Base-by-base conservation (phyloP, 2,113 vertebrate species). In the Sapayoa aenigma region DNA sequence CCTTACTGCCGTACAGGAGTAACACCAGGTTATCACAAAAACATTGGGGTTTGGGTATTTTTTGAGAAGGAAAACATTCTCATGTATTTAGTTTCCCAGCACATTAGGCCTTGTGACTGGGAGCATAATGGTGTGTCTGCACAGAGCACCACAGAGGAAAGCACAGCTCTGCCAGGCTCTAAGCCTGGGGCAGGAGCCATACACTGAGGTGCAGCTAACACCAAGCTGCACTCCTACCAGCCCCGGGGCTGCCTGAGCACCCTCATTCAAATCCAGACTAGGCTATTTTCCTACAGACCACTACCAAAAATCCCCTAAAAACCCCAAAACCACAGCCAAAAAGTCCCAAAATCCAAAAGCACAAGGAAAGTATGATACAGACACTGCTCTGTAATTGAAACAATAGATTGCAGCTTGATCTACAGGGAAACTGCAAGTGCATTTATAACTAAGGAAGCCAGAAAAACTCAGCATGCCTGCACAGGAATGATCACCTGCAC, bases 401-500 rank as follows among this genome's bases (percentile, higher is more conserved):
- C 13, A 39, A 8, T 4, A 53, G 30, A 11, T 23, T 5, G 1
- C 24, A 75, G 25, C 18, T 67, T 50, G 3, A 78, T 25, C 28
- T 55, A 24, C 2, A 68, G 8, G 25, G 79, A 80, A 68, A 84
- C 3, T 58, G 1, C 16, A 84, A 78, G 12, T 6, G 0, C 6
- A 18, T 24, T 75, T 78, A 18, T 50, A 82, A 68, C 46, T 84
- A 78, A 78, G 30, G 35, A 84, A 87, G 16, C 20, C 35, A 85
- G 41, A 60, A 8, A 89, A 84, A 75, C 16, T 80, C 42, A 74
- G 60, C 6, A 52, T 47, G 91, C 21, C 16, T 63, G 9, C 12
- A 58, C 25, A 87, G 12, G 8, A 50, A n/a, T 0, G 0, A 66
- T 16, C 35, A 62, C 9, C 7, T n/a, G 17, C 12, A 55, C 6